Percentiles rank a stretch among this genome's conserved stretches.
Conservation (phyloP, 2,888 invertebrate genomes). For the Polia nebulosa region DNA sequence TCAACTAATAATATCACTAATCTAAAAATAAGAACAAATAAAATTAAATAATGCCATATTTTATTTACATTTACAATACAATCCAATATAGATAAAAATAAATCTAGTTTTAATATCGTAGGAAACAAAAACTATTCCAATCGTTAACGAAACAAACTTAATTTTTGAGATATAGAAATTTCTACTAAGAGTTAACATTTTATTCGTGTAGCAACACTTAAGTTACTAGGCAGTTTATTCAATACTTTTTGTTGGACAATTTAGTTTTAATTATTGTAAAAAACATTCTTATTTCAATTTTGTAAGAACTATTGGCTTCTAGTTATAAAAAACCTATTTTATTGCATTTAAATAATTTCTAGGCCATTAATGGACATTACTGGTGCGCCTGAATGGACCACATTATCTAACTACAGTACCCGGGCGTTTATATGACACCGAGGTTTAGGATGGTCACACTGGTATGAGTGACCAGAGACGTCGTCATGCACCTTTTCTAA, state of each 20-base stretch:
- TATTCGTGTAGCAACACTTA: constrained; percentile 46
- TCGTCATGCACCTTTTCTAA: not conserved
- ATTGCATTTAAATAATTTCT: not conserved
- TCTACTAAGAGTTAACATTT: constrained; percentile 33
- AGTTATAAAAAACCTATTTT: constrained; percentile 9
- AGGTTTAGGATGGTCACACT: too few relatives aligned
- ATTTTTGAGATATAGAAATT: constrained; percentile 40
- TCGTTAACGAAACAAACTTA: constrained; percentile 48
- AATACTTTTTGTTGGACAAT: constrained; percentile 26
- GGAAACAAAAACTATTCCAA: constrained; percentile 54
- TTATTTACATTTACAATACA: constrained; percentile 69
- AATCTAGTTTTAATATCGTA: constrained; percentile 63
- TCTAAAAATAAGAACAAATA: constrained; percentile 58
- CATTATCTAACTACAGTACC: not conserved
- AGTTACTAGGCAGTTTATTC: constrained; percentile 19
- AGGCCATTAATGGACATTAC: constrained; percentile 16
- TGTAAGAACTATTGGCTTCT: not conserved
- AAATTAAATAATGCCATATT: constrained; percentile 65
- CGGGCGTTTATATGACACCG: not conserved
- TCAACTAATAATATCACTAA: constrained; percentile 20
- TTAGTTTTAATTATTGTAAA: constrained; percentile 15
- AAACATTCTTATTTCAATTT: constrained; percentile 1
- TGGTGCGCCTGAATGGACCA: not conserved
- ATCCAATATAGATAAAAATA: constrained; percentile 63
- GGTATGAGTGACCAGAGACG: not conserved